These are phyloP conservation scores for Ceratosolen solmsi DNA, from an alignment of 1,140 invertebrate species.

Conservation along the genomic window DNA sequence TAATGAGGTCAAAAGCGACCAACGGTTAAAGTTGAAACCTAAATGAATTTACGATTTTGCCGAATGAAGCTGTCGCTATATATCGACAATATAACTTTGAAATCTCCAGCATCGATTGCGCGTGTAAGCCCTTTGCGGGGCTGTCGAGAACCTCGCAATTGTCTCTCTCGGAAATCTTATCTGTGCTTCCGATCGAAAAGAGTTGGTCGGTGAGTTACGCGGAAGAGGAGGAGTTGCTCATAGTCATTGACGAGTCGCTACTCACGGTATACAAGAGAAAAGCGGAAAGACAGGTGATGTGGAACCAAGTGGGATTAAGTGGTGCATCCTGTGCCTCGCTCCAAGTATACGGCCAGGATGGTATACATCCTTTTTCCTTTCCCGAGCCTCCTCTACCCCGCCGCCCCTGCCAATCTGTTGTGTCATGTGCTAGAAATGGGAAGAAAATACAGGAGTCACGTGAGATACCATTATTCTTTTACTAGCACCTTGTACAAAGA, in stretches of 20 bases:
- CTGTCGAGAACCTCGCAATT: not conserved
- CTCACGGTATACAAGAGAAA: conserved; percentile 8
- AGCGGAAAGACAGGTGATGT: conserved; percentile 42
- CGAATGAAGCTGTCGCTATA: too few relatives aligned
- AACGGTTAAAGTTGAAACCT: too few relatives aligned
- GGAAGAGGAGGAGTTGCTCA: conserved; percentile 27
- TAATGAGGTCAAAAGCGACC: too few relatives aligned
- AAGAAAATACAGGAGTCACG: not conserved
- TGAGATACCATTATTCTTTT: not conserved
- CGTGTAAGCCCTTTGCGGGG: not conserved
- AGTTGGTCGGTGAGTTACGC: conserved; percentile 22
- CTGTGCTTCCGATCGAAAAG: conserved; percentile 58
- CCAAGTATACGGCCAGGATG: not conserved
- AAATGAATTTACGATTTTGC: too few relatives aligned
- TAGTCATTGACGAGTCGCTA: not conserved
- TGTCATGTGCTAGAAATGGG: not conserved
- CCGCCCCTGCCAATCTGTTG: not conserved
- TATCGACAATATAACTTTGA: too few relatives aligned
- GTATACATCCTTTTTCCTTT: not conserved
- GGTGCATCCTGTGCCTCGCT: conserved; percentile 40
- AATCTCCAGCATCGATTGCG: not conserved
- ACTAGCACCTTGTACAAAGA: too few relatives aligned
- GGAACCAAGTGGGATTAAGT: conserved; percentile 50
- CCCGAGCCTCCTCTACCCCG: too few relatives aligned
- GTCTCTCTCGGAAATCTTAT: conserved; percentile 62